These are phyloP conservation scores for Gambelia wislizenii DNA, from an alignment of 2,797 vertebrate species.

Conservation along the genomic window DNA sequence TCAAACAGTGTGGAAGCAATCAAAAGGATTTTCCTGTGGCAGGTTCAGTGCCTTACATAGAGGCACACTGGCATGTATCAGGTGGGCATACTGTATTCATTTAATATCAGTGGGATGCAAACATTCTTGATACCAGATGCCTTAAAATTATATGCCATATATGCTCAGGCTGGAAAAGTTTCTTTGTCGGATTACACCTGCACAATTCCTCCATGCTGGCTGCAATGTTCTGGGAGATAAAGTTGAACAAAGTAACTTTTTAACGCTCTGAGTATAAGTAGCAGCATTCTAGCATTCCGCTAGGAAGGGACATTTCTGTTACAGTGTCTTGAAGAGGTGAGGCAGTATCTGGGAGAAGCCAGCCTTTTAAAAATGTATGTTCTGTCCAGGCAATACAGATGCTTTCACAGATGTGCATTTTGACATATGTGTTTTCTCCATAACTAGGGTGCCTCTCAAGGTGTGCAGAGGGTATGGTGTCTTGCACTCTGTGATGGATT, in stretches of 20 bases:
- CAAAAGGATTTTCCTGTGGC: not conserved
- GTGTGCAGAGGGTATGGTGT: not conserved
- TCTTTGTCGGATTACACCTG: no score
- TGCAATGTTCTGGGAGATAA: no score
- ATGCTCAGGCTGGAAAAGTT: no score
- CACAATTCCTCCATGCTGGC: no score
- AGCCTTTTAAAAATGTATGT: not conserved
- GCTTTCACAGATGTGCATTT: not conserved
- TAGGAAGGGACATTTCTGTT: not conserved
- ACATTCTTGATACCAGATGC: not conserved
- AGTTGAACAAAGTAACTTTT: no score
- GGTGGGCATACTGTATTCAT: not conserved
- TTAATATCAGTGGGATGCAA: not conserved
- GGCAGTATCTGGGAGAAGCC: not conserved
- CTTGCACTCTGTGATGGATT: constrained; percentile 9
- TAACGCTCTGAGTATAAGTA: not conserved
- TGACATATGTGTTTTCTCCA: not conserved
- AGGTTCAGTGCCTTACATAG: not conserved
- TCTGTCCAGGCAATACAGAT: not conserved
- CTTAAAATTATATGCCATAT: not conserved
- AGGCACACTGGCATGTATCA: not conserved
- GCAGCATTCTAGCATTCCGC: not conserved
- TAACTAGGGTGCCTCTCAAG: not conserved
- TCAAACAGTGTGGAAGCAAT: not conserved
- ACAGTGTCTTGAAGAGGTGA: not conserved